Evolutionary conservation across 2,888 invertebrate species (phyloP), one percentile per base, ranked within the genome.

Genomic region (Bembecia ichneumoniformis): DNA sequence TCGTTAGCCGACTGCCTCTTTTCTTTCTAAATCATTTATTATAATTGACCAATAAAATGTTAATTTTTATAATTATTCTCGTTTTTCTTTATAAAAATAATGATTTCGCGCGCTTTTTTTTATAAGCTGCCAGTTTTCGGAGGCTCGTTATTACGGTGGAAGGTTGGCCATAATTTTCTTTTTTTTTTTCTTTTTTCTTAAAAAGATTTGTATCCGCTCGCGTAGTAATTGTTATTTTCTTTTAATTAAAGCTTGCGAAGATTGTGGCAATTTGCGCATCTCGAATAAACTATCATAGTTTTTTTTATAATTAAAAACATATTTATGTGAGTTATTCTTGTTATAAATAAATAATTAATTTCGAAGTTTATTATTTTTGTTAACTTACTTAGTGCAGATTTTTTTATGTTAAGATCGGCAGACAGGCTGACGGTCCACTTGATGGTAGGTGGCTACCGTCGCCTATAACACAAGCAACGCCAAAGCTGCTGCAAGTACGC

Each of bases 1-100:
- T 70, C 64, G 74, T 79, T 75, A 76, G 62, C 58, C 48, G 56
- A 58, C 48, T 43, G 56, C 28, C 61, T 58, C 63, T 68, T 74
- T 74, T 74, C 68, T 74, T 74, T 74, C 68, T 64, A 74, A 70
- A 74, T 77, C 73, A 73, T 77, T 75, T 73, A 74, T 72, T 70
- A 77, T 77, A 78, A 80, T 79, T 78, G 78, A 68, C 59, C 74
- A 77, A 80, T 81, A 79, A 78, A 78, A 74, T 71, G 71, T 73
- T 72, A 74, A 74, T 77, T 70, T 72, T 74, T 70, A 72, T 75
- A 74, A 77, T 76, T 69, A 69, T 69, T 51, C 55, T 58, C 58
- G 58, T 63, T 66, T 64, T 65, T 62, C 62, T 64, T 64, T 61
- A 49, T 51, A 53, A 52, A 52, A 54, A 55, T 52, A 56, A 48